Evolutionary conservation across 1,140 invertebrate species (phyloP), one percentile per base, ranked within the genome.

Genomic region (Sitophilus oryzae): DNA sequence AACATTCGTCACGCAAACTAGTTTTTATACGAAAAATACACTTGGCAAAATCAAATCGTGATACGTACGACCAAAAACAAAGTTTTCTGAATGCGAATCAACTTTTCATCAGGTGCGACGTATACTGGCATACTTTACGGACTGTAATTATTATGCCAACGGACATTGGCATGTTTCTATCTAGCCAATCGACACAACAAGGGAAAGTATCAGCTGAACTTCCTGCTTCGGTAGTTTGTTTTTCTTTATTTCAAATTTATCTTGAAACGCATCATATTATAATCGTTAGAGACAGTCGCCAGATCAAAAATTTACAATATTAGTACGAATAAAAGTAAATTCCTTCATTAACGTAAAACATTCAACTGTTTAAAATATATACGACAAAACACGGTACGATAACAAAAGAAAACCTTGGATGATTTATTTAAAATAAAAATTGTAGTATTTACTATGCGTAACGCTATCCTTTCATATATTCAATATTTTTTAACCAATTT

Each of bases 141-240:
- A 59, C 52, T 55, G 45, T 37, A 55, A 50, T 52, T 38, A 45
- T 59, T 55, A 59, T 58, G 46, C 47, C 37, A 52, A 34, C 57
- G 46, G 53, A 54, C 38, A 37, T 38, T 19, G 19, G 22, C 36
- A 53, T 48, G 43, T 52, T 57, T 51, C 48, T 57, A 51, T 38
- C 22, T 34, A 41, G 34, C 47, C 38, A 46, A 60, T 57, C 48
- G 47, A 54, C 52, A 36, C 46, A 35, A 47, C 59, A 57, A 63
- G 61, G 59, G 61, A 63, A 63, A 63, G 61, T 63, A 62, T 40
- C 30, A 14, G 36, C 10, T 53, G 20, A 52, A 60, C 58, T 62
- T 62, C 61, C 61, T 59, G 61, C 42, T 60, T 54, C 14, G 22
- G 23, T 52, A 34, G 56, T 56, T 25, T 56, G 41, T 51, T 60